Evolutionary conservation across 2,888 invertebrate species (phyloP).

Genomic region (Drosophila rubida): DNA sequence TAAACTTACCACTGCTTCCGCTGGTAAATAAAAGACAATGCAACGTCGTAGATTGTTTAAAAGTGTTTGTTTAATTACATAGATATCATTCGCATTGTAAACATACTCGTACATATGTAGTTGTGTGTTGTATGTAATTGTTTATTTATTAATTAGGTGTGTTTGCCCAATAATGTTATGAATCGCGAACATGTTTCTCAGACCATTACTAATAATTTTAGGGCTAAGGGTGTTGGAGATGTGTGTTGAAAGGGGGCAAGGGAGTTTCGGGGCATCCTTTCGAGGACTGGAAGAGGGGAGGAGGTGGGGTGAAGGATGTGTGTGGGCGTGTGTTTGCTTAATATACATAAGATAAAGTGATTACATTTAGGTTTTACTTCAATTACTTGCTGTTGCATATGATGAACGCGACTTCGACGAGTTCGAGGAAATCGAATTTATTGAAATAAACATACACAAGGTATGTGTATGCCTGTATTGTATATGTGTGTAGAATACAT

Average conservation of each 20-base stretch:
- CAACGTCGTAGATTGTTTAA: constrained; percentile 35
- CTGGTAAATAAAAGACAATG: neutral
- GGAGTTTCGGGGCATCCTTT: constrained; percentile 2
- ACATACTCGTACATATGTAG: constrained; percentile 44
- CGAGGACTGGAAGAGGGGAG: neutral
- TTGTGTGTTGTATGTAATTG: constrained; percentile 20
- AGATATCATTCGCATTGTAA: constrained; percentile 59
- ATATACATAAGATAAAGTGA: constrained; percentile 73
- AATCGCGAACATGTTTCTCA: constrained; percentile 46
- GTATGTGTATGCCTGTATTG: constrained; percentile 12
- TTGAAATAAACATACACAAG: constrained; percentile 29
- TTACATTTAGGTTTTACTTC: constrained; percentile 60
- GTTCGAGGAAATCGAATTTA: constrained; percentile 31
- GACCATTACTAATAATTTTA: constrained; percentile 58
- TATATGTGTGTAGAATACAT: constrained; percentile 28
- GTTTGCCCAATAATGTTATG: constrained; percentile 23
- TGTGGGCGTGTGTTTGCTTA: constrained; percentile 39
- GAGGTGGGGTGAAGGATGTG: constrained; percentile 10
- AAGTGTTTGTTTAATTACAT: constrained; percentile 63
- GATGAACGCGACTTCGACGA: constrained; percentile 23
- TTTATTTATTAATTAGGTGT: constrained; percentile 8
- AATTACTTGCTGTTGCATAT: constrained; percentile 42
- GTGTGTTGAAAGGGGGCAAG: neutral
- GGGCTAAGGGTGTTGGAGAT: constrained; percentile 32
- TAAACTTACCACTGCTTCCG: neutral